A percentile compares a stretch with the other conserved stretches of the same genome.
Evolutionary conservation across 2,888 invertebrate species (phyloP).

Genomic region (Rhingia campestris): DNA sequence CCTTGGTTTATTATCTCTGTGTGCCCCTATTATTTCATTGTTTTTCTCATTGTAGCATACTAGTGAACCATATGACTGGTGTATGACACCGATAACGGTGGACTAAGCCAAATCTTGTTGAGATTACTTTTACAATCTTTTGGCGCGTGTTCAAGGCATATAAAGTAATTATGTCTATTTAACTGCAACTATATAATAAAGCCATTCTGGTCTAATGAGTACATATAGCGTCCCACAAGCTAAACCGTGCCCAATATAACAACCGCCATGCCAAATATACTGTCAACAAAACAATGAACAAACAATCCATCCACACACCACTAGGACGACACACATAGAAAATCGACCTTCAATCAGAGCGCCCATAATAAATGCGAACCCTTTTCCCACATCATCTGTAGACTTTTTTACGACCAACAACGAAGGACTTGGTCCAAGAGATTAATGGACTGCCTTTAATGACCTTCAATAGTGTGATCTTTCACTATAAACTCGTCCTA

Average conservation of each 20-base stretch:
- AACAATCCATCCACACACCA: constrained; percentile 55
- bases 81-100: background rate
- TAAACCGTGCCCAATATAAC: constrained; percentile 44
- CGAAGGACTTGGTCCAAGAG: constrained; percentile 50
- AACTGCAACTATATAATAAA: constrained; percentile 27
- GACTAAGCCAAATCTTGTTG: background rate
- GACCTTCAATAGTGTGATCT: constrained; percentile 67
- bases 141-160: background rate
- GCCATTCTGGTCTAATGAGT: constrained; percentile 35
- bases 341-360: constrained; percentile 59
- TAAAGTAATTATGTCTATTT: background rate
- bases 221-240: background rate
- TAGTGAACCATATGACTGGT: background rate
- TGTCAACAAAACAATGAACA: constrained; percentile 58
- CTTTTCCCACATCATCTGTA: constrained; percentile 62
- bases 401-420: constrained; percentile 62
- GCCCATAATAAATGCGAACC: constrained; percentile 48
- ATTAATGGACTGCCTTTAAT: constrained; percentile 68
- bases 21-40: too few relatives aligned
- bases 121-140: background rate
- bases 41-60: background rate
- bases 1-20: too few relatives aligned
- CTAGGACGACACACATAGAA: constrained; percentile 24
- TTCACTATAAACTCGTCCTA: constrained; percentile 65
- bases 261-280: background rate